Evolutionary conservation across 2,888 invertebrate genomes (phyloP).

Genomic region (Mycalesis mineus): DNA sequence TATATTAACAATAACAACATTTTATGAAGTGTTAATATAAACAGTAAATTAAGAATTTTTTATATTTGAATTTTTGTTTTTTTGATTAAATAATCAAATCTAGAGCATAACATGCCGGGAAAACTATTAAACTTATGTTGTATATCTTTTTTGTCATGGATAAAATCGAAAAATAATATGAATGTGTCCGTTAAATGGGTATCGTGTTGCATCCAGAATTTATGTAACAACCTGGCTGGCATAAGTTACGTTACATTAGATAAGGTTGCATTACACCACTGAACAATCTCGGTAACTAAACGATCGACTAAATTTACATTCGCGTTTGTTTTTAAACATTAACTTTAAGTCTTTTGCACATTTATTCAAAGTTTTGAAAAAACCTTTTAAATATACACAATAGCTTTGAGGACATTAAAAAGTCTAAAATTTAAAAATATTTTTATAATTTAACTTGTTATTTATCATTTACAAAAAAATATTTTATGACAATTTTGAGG

Average conservation of each 20-base stretch:
- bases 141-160: not conserved
- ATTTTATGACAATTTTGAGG: too few relatives aligned
- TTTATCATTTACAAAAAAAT: too few relatives aligned
- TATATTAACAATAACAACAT: not conserved
- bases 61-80: not conserved
- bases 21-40: not conserved
- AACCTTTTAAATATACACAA: too few relatives aligned
- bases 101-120: too few relatives aligned
- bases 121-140: not conserved
- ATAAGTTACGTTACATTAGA: slow-evolving; percentile 55
- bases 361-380: too few relatives aligned
- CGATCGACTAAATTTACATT: slow-evolving; percentile 3
- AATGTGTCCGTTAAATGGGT: not conserved
- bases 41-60: too few relatives aligned
- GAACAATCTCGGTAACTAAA: slow-evolving; percentile 22
- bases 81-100: not conserved
- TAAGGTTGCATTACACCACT: slow-evolving; percentile 55
- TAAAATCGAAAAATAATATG: not conserved
- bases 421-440: too few relatives aligned
- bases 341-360: too few relatives aligned
- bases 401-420: too few relatives aligned
- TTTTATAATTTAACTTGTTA: too few relatives aligned
- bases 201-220: slow-evolving; percentile 31
- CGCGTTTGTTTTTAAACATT: not conserved
- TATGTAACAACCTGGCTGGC: slow-evolving; percentile 40